Evolutionary conservation across 2,113 vertebrate species (phyloP), one percentile per base, ranked within the genome.

Genomic region (Hippolais icterina): DNA sequence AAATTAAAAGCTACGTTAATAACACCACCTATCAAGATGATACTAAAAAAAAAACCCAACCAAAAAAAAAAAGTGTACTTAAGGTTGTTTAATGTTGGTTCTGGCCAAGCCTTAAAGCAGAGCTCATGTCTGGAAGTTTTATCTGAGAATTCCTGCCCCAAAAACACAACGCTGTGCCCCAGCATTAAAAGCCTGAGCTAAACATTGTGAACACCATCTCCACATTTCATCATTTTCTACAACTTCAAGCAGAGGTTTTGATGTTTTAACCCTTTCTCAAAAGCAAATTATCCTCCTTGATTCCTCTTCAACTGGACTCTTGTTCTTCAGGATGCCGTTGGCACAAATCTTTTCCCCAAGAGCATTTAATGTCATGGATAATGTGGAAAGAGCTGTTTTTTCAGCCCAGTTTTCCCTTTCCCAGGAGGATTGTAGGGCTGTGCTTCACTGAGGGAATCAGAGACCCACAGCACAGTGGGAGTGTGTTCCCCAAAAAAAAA

Each of bases 31-130:
- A 94, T 90, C 93, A 90, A 93, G 90, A 95, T 80, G 29, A 79
- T 57, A 76, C 29, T 11, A 72, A 18, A 71, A 83, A 87, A 75
- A 20, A 35, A 37, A 57, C 9, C 47, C 16, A 78, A n/a, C 78
- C 5, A 37, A 37, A 39, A 39, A 39, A 39, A 39, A 39, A 39
- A 9, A 39, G 3, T 33, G 28, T 42, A 53, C 21, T 80, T 54
- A 33, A 59, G 63, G 59, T 56, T 61, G 74, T 57, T 93, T 77
- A 53, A 89, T 79, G 91, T 87, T 94, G 88, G 71, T 64, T 85
- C 90, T 96, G 93, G 96, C 75, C 2, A 91, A 90, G 79, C 46
- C 94, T 96, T 52, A 78, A 56, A 83, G 81, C 75, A 91, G 46
- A 54, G 66, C 65, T 80, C 79, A 77, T 0, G 75, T 90, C 93